A percentile compares a stretch with the other conserved stretches of the same genome.
Conservation (phyloP, 1,140 invertebrate species). For the Ylistrum balloti region DNA sequence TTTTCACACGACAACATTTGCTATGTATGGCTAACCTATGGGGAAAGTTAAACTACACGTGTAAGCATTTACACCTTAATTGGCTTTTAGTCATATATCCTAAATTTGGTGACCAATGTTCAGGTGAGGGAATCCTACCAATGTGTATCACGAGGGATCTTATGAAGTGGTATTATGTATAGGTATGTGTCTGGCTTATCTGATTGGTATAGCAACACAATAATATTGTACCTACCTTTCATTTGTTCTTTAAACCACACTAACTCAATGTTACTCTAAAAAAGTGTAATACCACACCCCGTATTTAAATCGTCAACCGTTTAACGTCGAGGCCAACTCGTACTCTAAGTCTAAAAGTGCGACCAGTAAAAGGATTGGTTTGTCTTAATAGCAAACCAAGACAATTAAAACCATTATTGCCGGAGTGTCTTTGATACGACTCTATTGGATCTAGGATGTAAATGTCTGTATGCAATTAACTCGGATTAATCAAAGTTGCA, state of each 20-base stretch:
- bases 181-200: conserved; percentile 6
- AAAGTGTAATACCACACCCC: background rate
- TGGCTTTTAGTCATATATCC: background rate
- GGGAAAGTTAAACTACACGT: background rate
- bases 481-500: background rate
- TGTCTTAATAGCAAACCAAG: background rate
- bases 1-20: background rate
- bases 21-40: background rate
- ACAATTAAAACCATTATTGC: background rate
- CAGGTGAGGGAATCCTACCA: background rate
- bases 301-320: background rate
- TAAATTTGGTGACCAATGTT: background rate
- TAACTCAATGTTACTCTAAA: background rate
- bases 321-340: background rate
- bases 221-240: background rate
- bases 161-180: background rate
- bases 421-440: background rate
- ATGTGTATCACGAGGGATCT: background rate
- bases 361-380: background rate
- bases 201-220: background rate
- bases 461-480: background rate
- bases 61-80: background rate
- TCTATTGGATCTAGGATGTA: background rate
- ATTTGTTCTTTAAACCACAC: background rate
- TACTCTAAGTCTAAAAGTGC: background rate